Evolutionary conservation across 2,113 vertebrate genomes (phyloP), one percentile per base, ranked within the genome.

Genomic region (Tiliqua scincoides): DNA sequence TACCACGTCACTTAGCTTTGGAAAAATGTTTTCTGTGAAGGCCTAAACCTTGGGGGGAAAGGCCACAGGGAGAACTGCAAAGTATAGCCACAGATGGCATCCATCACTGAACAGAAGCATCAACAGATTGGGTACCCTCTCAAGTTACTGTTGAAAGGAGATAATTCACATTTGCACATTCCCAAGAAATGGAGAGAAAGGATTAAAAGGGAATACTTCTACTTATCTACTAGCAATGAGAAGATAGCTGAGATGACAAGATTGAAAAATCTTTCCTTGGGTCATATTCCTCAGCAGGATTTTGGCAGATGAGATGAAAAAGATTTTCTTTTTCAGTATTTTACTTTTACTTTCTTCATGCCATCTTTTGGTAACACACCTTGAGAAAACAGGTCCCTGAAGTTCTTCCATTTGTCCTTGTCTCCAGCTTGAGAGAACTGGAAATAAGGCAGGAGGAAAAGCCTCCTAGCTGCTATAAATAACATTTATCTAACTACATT

Each of bases 11-110:
- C 25, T 91, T 83, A 87, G 89, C 88, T 84, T 65, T 14, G 82
- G 61, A 85, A 68, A 82, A 91, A 62, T 85, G 85, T 93, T 94
- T 90, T 89, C 59, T 11, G 85, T 15, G 25, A 84, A 91, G 85
- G 70, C 88, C 17, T 80, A 74, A 74, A 5, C 18, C 15, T 87
- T 76, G n/a, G 23, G 79, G n/a, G 73, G 90, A 86, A 77, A 84
- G 17, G 21, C 75, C 48, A 27, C 76, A 80, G 71, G 43, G 87
- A 91, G 87, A 90, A 17, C 67, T 89, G 40, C 15, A 82, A 83
- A 92, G 65, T 30, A 65, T 6, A 82, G 17, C 30, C 54, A 48
- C 0, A 14, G 87, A 83, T 43, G 10, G 9, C 62, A 32, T 62
- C 10, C 57, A 52, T 32, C 73, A 6, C 87, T 67, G 82, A 90